These are phyloP conservation scores for Drosophila quasianomalipes DNA, from an alignment of 2,888 invertebrate genomes.

Conservation along the genomic window DNA sequence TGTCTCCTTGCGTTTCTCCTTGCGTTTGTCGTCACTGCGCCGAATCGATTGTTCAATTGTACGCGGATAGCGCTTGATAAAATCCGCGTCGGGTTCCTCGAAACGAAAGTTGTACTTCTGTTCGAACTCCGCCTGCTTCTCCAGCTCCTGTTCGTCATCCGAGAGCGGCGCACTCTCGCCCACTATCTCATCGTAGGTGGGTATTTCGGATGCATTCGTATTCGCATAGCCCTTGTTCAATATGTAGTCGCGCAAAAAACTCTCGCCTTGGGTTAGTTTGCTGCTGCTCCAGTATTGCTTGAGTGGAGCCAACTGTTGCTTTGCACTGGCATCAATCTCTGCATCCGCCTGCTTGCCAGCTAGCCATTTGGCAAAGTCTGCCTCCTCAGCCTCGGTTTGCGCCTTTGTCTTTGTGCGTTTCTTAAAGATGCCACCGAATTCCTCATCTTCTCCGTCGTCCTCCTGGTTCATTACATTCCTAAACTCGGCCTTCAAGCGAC, in stretches of 20 bases:
- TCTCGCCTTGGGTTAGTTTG: constrained; percentile 92
- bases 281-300: constrained; percentile 94
- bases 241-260: constrained; percentile 96
- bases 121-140: constrained; percentile 96
- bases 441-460: constrained; percentile 86
- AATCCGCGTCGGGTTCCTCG: constrained; percentile 98
- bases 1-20: constrained; percentile 91
- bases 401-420: constrained; percentile 87
- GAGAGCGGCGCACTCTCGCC: constrained; percentile 88
- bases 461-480: constrained; percentile 86
- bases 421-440: constrained; percentile 87
- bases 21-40: constrained; percentile 91
- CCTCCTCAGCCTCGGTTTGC: constrained; percentile 86
- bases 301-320: constrained; percentile 89
- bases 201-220: constrained; percentile 86
- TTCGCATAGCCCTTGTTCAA: constrained; percentile 91
- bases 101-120: constrained; percentile 98
- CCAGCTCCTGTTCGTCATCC: constrained; percentile 92
- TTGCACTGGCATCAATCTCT: constrained; percentile 88
- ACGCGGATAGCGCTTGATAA: constrained; percentile 96
- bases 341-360: constrained; percentile 88
- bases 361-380: constrained; percentile 92
- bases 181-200: constrained; percentile 89
- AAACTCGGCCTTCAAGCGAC: constrained; percentile 88
- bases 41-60: constrained; percentile 94